These are phyloP conservation scores for Globodera ellingtonae DNA, from an alignment of 1,140 invertebrate genomes.

Conservation along the genomic window DNA sequence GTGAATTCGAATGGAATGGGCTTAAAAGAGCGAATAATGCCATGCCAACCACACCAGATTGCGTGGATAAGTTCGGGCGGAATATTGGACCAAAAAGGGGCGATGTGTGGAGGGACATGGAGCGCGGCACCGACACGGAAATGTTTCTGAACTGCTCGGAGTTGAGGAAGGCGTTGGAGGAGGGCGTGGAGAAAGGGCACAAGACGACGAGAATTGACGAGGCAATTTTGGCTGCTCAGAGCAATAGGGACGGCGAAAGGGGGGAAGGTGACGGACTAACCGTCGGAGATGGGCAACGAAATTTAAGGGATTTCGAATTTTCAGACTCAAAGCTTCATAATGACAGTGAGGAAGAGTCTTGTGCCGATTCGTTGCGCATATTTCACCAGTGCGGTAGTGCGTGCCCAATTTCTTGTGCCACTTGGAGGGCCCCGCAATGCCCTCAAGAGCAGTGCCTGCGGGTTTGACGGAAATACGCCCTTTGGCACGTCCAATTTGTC, in stretches of 20 bases:
- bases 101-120: not conserved
- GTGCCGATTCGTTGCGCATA: constrained; percentile 33
- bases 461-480: not conserved
- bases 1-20: too few species aligned
- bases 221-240: not conserved
- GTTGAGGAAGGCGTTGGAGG: not conserved
- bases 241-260: constrained; percentile 13
- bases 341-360: constrained; percentile 24
- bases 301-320: not conserved
- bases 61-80: constrained; percentile 28
- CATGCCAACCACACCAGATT: not conserved
- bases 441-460: constrained; percentile 31
- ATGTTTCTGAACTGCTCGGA: constrained; percentile 1
- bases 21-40: not conserved
- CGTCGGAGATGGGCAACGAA: not conserved
- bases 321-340: not conserved
- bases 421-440: constrained; percentile 19
- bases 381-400: constrained; percentile 34
- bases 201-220: constrained; percentile 9
- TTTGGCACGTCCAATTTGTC: not conserved
- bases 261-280: constrained; percentile 1
- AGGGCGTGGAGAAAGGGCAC: not conserved
- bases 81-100: constrained; percentile 6
- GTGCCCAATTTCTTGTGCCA: constrained; percentile 46
- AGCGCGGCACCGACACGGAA: not conserved